Evolutionary conservation across 2,888 invertebrate species (phyloP), one percentile per base, ranked within the genome.

Genomic region (Resseliella maxima): DNA sequence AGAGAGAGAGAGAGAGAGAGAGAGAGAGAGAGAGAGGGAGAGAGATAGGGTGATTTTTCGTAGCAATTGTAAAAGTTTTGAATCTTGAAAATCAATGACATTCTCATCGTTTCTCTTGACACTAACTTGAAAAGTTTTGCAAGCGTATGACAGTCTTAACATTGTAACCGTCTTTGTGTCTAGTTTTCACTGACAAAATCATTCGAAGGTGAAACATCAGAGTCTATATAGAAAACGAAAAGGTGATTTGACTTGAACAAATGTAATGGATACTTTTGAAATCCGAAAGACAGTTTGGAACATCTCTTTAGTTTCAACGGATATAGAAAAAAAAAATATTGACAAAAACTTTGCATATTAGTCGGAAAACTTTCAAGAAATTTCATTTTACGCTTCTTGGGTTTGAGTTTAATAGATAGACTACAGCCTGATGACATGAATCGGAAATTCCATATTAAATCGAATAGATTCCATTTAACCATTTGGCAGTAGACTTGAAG

Each of bases 271-370:
- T 83, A 21, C 38, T 38, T 38, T 83, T 0, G 6, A 38, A 83
- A 83, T 38, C 38, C 15, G 15, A 72, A 24, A 36, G 38, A 38
- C 83, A 18, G 35, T 35, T 31, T 1, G 1, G 5, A 24, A 27
- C 27, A 1, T 27, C 3, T 8, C 38, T n/a, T 83, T 83, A 27
- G 35, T 38, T 6, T 21, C 3, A 38, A 38, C 38, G 38, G 21
- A 83, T 38, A 21, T n/a, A 8, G 36, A 35, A 81, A n/a, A 83
- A n/a, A 35, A 81, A n/a, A 83, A n/a, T 36, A 83, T 38, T 38
- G 83, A 38, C 83, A 83, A 83, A 83, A 83, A 83, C 83, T 83
- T 83, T 83, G 83, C 38, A 38, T 83, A 83, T 83, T 83, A n/a
- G 83, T 83, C 83, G 83, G 38, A 83, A 83, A 83, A 83, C 38